These are phyloP conservation scores for Anolis sagrei DNA, from an alignment of 2,113 vertebrate species.

Conservation along the genomic window DNA sequence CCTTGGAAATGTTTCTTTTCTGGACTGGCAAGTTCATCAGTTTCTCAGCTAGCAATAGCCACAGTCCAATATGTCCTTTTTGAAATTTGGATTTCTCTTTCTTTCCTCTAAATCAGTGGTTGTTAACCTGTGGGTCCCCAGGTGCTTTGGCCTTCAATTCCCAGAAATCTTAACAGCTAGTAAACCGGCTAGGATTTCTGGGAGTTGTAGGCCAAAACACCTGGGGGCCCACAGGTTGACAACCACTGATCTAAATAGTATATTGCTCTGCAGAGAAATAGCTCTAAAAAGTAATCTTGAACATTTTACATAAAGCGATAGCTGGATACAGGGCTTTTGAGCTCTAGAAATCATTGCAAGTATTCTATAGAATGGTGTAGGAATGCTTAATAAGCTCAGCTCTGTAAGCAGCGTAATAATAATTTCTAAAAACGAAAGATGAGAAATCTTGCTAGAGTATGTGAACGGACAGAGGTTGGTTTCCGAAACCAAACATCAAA, in stretches of 20 bases:
- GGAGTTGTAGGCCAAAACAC: too few relatives aligned
- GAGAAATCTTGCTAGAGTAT: not conserved
- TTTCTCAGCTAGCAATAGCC: too few relatives aligned
- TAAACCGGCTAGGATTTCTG: too few relatives aligned
- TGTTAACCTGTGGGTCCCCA: too few relatives aligned
- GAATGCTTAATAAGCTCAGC: not conserved
- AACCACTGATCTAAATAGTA: too few relatives aligned
- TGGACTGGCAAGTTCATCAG: too few relatives aligned
- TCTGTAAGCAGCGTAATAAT: not conserved
- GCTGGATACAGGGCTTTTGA: not conserved
- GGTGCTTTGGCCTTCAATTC: too few relatives aligned
- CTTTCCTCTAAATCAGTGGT: not conserved
- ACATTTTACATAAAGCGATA: not conserved
- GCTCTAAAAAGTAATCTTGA: not conserved
- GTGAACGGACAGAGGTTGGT: constrained; percentile 18
- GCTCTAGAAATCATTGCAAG: not conserved
- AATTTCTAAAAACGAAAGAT: not conserved
- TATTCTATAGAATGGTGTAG: not conserved
- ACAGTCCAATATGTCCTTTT: too few relatives aligned
- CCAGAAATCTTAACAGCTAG: too few relatives aligned
- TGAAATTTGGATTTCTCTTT: not conserved
- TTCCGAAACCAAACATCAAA: constrained; percentile 20
- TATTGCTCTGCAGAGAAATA: not conserved
- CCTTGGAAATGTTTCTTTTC: too few relatives aligned
- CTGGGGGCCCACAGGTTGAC: too few relatives aligned